Conservation (phyloP, 2,888 invertebrate genomes). For the Melieria crassipennis region DNA sequence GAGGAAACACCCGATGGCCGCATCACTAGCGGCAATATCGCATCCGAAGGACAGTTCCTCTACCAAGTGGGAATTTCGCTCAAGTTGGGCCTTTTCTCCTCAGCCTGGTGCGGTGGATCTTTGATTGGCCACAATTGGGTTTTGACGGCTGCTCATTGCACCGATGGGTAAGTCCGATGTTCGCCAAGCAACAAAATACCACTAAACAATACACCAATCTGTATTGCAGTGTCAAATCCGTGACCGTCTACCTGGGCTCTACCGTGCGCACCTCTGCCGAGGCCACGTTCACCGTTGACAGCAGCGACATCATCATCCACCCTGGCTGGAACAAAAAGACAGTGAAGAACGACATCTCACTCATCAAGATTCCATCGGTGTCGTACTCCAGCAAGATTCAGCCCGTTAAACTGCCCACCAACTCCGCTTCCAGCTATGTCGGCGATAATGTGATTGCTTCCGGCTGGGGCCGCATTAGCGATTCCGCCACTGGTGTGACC, state of each 20-base stretch:
- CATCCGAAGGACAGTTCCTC: constrained; percentile 45
- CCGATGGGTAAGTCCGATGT: constrained; percentile 39
- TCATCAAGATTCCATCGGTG: constrained; percentile 10
- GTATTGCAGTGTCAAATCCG: background rate
- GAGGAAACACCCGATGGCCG: constrained; percentile 32
- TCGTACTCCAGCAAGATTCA: constrained; percentile 1
- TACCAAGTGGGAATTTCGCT: constrained; percentile 55
- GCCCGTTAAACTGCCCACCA: constrained; percentile 44
- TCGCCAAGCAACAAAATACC: too few relatives aligned
- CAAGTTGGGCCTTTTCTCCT: constrained; percentile 34
- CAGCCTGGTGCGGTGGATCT: constrained; percentile 57
- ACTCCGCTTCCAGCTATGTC: constrained; percentile 1
- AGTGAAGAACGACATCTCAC: constrained; percentile 12
- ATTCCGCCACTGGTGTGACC: background rate
- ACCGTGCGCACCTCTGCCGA: constrained; percentile 1
- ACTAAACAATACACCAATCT: too few relatives aligned
- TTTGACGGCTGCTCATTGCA: constrained; percentile 60
- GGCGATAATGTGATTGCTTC: constrained; percentile 12
- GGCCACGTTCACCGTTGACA: background rate
- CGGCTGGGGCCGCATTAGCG: constrained; percentile 19
- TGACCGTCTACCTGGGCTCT: constrained; percentile 13
- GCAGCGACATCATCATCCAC: constrained; percentile 1
- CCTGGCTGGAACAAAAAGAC: background rate
- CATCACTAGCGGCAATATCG: constrained; percentile 49
- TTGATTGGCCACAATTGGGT: constrained; percentile 53